Base-by-base conservation (phyloP, 2,888 invertebrate species). In the Tiliacea citrago region DNA sequence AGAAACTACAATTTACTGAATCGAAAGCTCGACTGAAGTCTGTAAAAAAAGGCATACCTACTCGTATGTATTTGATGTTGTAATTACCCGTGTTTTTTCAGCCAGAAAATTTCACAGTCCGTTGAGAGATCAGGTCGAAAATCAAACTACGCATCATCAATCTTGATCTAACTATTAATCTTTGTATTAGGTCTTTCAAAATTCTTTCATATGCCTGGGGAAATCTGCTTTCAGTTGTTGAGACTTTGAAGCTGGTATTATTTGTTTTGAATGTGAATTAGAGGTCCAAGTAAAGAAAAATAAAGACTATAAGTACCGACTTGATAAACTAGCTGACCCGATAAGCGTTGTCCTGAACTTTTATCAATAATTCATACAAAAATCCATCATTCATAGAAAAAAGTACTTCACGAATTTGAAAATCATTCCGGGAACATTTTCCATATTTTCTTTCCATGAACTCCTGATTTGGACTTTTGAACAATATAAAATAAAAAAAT, bases 111-210 rank as follows among this genome's bases (percentile, higher is more conserved):
- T 74, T 35, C 60, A 68, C 67, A 83, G 63, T 74, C 83, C 81
- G 55, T 35, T 61, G 70, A 79, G 70, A 81, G 80, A 74, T 70
- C 70, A 68, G 83, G 69, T 79, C 66, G 49, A 83, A 79, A 70
- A 79, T 61, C 63, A 68, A 79, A 71, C 67, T 45, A 74, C 55
- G 74, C 39, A 79, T 60, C 74, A 83, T 83, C 74, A 81, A 83
- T 81, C 81, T 81, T 79, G 80, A 82, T 82, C 78, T 29, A 72
- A 24, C 68, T 81, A 77, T 77, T 81, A 81, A 81, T 82, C 66
- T 69, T 61, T 45, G 55, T 74, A 74, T 79, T 69, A 74, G 67
- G 73, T 73, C 73, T 83, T 68, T 79, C 69, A 74, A 83, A 74
- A 74, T 69, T 68, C 53, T 69, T 81, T 79, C 74, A 60, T 47